A percentile compares a stretch with the other conserved stretches of the same genome.
phyloP scores from a whole-genome alignment of 2,113 vertebrate species.

The Mesitornis unicolor region DNA sequence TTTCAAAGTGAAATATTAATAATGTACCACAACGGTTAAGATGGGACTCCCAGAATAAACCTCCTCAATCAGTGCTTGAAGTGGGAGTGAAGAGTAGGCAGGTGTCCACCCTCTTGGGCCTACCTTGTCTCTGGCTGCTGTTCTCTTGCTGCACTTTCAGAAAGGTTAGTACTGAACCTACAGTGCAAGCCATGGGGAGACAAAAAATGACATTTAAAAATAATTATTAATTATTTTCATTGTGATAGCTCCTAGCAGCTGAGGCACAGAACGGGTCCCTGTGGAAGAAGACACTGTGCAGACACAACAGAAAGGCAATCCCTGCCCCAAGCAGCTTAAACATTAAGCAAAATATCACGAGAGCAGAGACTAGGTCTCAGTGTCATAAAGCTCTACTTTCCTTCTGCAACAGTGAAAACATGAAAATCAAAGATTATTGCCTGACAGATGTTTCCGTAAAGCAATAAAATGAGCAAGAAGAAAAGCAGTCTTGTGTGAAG shows the following conservation, averaged over 20 bases:
- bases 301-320: not conserved
- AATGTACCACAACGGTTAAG: not conserved
- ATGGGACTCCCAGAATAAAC: not conserved
- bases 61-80: not conserved
- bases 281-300: not conserved
- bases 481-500: conserved; percentile 5
- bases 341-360: not conserved
- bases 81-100: not conserved
- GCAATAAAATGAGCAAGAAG: conserved; percentile 18
- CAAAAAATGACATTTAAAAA: not conserved
- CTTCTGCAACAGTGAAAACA: conserved; percentile 5
- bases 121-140: not conserved
- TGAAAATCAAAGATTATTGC: conserved; percentile 18
- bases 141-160: not conserved
- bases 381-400: conserved; percentile 4
- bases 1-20: not conserved
- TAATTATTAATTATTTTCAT: conserved; percentile 34
- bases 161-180: not conserved
- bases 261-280: not conserved
- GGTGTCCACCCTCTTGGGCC: not conserved
- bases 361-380: not conserved
- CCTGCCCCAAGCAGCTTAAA: not conserved
- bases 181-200: not conserved
- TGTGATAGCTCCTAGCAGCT: not conserved
- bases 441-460: conserved; percentile 12